Percentiles rank a stretch among this genome's conserved stretches.
Evolutionary conservation across 2,888 invertebrate genomes (phyloP).

Genomic region (Lasioglossum figueresi): DNA sequence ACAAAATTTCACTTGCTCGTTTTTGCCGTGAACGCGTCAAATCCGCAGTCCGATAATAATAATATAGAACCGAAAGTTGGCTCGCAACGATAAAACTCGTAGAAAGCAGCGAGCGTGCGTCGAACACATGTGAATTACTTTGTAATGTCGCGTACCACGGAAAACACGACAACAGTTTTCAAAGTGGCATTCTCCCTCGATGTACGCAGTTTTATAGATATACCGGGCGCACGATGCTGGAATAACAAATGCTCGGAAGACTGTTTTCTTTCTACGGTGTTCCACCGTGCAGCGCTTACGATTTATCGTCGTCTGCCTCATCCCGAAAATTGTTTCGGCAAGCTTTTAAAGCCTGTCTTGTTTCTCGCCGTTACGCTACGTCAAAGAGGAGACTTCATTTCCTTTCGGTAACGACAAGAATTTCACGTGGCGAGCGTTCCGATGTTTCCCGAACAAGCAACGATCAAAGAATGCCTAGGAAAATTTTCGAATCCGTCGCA

Average conservation of each 20-base stretch:
- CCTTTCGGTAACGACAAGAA: constrained; percentile 23
- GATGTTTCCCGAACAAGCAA: constrained; percentile 6
- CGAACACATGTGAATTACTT: constrained; percentile 57
- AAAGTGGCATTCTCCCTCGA: constrained; percentile 65
- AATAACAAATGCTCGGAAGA: constrained; percentile 72
- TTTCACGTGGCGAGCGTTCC: constrained; percentile 6
- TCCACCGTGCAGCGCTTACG: constrained; percentile 54
- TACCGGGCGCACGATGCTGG: constrained; percentile 64
- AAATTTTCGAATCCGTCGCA: neutral
- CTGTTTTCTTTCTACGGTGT: constrained; percentile 62
- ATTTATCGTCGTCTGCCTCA: constrained; percentile 72
- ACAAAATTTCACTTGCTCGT: too few species aligned
- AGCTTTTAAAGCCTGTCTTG: constrained; percentile 65
- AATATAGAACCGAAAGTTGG: neutral
- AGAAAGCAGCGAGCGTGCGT: constrained; percentile 45
- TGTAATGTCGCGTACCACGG: constrained; percentile 46
- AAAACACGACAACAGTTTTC: constrained; percentile 66
- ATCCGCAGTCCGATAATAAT: neutral
- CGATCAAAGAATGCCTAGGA: neutral
- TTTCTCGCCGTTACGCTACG: constrained; percentile 48
- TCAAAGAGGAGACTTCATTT: constrained; percentile 50
- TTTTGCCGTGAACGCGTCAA: neutral
- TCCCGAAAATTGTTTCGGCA: constrained; percentile 75
- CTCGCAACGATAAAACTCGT: constrained; percentile 10
- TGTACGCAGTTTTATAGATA: constrained; percentile 71